A percentile compares a stretch with the other conserved stretches of the same genome.
Conservation (phyloP, 1,140 invertebrate species). For the Muscidifurax raptorellus region DNA sequence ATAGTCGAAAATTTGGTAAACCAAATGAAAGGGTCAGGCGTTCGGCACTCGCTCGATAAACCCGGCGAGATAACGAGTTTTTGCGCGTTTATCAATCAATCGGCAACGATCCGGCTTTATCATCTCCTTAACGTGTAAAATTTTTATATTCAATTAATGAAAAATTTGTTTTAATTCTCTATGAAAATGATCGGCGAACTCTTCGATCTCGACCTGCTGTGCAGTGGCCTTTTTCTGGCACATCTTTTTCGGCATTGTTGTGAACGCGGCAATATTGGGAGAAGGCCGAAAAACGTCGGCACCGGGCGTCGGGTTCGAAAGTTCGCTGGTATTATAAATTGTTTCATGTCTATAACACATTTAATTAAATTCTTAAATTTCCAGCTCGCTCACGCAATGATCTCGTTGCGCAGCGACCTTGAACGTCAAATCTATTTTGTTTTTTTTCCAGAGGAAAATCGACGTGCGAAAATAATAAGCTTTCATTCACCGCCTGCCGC, state of each 20-base stretch:
- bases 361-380: conserved; percentile 55
- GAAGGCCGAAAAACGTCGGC: conserved; percentile 49
- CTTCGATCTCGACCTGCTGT: conserved; percentile 28
- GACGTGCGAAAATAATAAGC: conserved; percentile 52
- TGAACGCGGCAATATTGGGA: conserved; percentile 47
- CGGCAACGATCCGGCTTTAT: conserved; percentile 40
- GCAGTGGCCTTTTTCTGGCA: conserved; percentile 34
- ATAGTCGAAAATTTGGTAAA: conserved; percentile 17
- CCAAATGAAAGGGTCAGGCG: conserved; percentile 28
- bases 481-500: conserved; percentile 52
- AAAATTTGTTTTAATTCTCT: neutral
- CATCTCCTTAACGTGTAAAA: conserved; percentile 47
- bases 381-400: conserved; percentile 48
- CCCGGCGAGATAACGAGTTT: conserved; percentile 15
- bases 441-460: conserved; percentile 52
- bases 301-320: conserved; percentile 34
- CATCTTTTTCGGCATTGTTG: conserved; percentile 52
- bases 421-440: conserved; percentile 54
- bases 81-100: conserved; percentile 43
- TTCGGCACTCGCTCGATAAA: conserved; percentile 36
- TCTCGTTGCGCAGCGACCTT: conserved; percentile 50
- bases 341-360: conserved; percentile 32
- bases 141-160: neutral
- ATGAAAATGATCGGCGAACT: conserved; percentile 36
- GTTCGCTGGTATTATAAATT: conserved; percentile 2